phyloP scores from a whole-genome alignment of 2,888 invertebrate genomes.

The Apodemia mormo region DNA sequence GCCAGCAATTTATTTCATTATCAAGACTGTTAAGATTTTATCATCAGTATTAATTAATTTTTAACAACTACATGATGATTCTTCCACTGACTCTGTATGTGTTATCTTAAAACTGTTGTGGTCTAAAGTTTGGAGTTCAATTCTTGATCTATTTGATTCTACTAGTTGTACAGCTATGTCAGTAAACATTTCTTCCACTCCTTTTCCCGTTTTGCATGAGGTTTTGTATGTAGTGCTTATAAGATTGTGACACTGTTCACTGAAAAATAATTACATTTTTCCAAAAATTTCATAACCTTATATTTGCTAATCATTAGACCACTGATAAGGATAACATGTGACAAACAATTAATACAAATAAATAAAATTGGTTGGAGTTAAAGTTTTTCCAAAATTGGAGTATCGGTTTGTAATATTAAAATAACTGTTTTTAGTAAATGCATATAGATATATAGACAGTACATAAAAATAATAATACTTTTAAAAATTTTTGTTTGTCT shows the following conservation, averaged over 20 bases:
- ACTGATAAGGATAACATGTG: too few relatives aligned
- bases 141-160: slow-evolving; percentile 89
- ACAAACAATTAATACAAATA: too few relatives aligned
- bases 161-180: slow-evolving; percentile 92
- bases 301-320: too few relatives aligned
- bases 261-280: slow-evolving; percentile 56
- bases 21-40: not conserved
- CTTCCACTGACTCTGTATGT: slow-evolving; percentile 81
- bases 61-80: slow-evolving; percentile 72
- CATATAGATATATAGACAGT: too few relatives aligned
- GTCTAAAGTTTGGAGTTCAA: slow-evolving; percentile 90
- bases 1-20: not conserved
- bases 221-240: slow-evolving; percentile 94
- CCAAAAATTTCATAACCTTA: too few relatives aligned
- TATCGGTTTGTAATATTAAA: too few relatives aligned
- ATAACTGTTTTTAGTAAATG: too few relatives aligned
- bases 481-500: too few relatives aligned
- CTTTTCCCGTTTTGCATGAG: slow-evolving; percentile 93
- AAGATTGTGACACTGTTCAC: slow-evolving; percentile 95
- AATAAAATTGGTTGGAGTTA: too few relatives aligned
- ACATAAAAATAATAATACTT: too few relatives aligned
- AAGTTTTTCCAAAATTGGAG: too few relatives aligned
- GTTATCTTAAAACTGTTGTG: slow-evolving; percentile 89
- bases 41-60: not conserved
- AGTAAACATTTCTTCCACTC: slow-evolving; percentile 94